Base-by-base conservation (phyloP, 2,797 vertebrate species). In the Pangasius mekongensis region DNA sequence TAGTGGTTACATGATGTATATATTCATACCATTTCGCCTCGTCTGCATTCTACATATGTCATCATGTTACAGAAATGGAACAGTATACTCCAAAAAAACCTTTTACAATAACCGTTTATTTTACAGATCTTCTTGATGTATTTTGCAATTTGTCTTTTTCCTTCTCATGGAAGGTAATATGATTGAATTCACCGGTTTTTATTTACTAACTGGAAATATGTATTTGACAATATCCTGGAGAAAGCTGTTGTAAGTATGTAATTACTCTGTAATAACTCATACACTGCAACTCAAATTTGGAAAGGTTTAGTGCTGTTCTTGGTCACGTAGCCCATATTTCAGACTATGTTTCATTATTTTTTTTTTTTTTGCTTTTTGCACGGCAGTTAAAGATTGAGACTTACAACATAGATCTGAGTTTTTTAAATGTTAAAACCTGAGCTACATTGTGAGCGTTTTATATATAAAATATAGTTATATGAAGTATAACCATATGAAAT, bases 1-100 rank as follows among this genome's bases (percentile, higher is more conserved):
- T 93, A 93, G 93, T 94, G 94, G 93, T 94, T 93, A 93, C 94
- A 92, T 86, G 88, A 86, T 89, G 76, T 89, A 89, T 86, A 54
- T 86, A 67, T 74, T 77, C 85, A 58, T 83, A 49, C 43, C 39
- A 49, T 77, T 86, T 77, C 58, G 52, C 71, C 58, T 86, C 73
- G 66, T 86, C 67, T 87, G 69, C 39, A 64, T 74, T 73, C 39
- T 76, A 76, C 85, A 89, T 84, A 87, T 74, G 84, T 89, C 78
- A 66, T 83, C 47, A 76, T 52, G 54, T 77, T 76, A 58, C 80
- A 86, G 85, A 89, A 83, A 71, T 67, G 71, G 84, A 89, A 86
- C 80, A 69, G 36, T 67, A 66, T 77, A 81, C 62, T 6, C 54
- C 71, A 47, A 82, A 54, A 66, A 56, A 36, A 14, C 1, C 62